A percentile compares a stretch with the other conserved stretches of the same genome.
phyloP scores from a whole-genome alignment of 2,797 vertebrate genomes.

The Lepilemur septentrionalis region DNA sequence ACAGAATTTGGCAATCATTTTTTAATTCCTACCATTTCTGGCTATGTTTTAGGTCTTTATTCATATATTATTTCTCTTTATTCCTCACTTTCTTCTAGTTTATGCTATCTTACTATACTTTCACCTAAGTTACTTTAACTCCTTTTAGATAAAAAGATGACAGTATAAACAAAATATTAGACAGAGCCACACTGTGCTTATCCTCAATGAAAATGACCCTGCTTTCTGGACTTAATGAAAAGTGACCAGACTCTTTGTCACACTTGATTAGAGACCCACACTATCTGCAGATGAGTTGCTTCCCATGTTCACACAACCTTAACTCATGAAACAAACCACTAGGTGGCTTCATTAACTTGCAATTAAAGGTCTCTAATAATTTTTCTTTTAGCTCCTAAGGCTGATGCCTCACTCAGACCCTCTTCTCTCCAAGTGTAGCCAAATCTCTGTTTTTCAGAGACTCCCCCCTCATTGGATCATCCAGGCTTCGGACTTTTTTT shows the following conservation, averaged over 20 bases:
- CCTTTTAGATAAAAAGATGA: neutral
- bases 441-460: neutral
- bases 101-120: neutral
- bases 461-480: neutral
- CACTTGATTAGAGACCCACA: neutral
- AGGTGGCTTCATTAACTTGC: constrained; percentile 53
- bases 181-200: neutral
- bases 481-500: neutral
- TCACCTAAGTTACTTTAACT: neutral
- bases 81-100: neutral
- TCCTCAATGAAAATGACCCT: neutral
- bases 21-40: neutral
- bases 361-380: neutral
- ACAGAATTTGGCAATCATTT: neutral
- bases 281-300: neutral
- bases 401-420: neutral
- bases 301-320: neutral
- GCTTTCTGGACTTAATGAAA: neutral
- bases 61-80: neutral
- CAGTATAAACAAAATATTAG: neutral
- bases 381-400: neutral
- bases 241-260: neutral
- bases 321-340: constrained; percentile 42
- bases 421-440: neutral
- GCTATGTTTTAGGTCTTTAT: neutral